Percentiles rank a stretch among this genome's conserved stretches.
These are phyloP conservation scores for Mormyrus iriodes DNA, from an alignment of 2,113 vertebrate genomes.

Conservation along the genomic window DNA sequence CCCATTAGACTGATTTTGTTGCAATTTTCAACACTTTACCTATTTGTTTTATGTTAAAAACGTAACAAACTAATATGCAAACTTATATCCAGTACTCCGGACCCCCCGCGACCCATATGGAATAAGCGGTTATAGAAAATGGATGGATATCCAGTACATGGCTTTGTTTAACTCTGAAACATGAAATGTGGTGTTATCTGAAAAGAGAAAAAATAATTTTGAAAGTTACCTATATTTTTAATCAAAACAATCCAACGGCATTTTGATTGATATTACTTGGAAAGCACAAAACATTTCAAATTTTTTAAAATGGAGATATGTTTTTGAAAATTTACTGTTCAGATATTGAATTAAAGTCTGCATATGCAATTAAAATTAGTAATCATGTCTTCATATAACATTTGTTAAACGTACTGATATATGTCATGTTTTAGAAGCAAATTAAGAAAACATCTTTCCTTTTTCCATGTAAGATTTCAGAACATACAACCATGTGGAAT, in stretches of 20 bases:
- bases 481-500: neutral
- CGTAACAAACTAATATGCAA: neutral
- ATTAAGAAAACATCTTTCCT: neutral
- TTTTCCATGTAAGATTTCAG: neutral
- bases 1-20: neutral
- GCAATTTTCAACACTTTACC: neutral
- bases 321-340: neutral
- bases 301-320: neutral
- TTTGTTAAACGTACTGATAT: neutral
- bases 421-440: neutral
- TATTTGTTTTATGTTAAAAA: neutral
- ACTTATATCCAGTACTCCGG: neutral
- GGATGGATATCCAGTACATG: too few species aligned
- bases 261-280: neutral
- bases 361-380: neutral
- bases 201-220: neutral
- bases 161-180: neutral
- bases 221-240: neutral
- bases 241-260: neutral
- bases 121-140: too few species aligned
- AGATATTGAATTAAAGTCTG: neutral
- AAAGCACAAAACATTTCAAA: neutral
- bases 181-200: neutral
- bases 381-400: neutral
- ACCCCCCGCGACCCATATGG: too few species aligned